These are phyloP conservation scores for Gobius niger DNA, from an alignment of 2,113 vertebrate genomes.

Conservation along the genomic window DNA sequence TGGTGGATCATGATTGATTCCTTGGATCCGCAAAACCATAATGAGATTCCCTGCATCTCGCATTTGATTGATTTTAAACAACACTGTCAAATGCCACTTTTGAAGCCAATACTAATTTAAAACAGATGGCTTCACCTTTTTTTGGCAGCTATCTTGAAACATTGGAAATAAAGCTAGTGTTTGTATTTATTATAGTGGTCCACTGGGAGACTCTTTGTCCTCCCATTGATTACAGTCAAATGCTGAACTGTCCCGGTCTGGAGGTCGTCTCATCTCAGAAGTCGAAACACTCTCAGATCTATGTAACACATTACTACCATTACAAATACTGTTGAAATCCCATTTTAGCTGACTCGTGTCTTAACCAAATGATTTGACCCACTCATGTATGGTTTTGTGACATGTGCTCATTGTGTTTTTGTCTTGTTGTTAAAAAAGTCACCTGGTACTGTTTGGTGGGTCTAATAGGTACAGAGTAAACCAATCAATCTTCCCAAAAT, in stretches of 20 bases:
- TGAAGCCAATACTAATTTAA: constrained; percentile 59
- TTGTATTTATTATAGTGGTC: constrained; percentile 59
- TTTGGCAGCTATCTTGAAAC: constrained; percentile 55
- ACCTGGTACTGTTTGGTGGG: too few species aligned
- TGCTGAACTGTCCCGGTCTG: constrained; percentile 37
- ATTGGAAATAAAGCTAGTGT: constrained; percentile 53
- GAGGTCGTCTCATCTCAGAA: constrained; percentile 42
- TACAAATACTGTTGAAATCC: background rate
- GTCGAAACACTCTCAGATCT: constrained; percentile 1
- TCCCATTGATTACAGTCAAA: constrained; percentile 57
- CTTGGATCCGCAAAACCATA: constrained; percentile 41
- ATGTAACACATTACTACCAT: background rate
- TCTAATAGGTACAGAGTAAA: too few species aligned
- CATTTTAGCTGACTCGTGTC: too few species aligned
- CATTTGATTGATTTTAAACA: constrained; percentile 65
- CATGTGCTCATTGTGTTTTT: too few species aligned
- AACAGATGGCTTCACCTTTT: constrained; percentile 54
- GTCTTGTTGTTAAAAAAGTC: too few species aligned
- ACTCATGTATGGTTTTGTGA: too few species aligned
- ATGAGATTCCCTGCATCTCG: constrained; percentile 42
- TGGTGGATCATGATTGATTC: constrained; percentile 52
- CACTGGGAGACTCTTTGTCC: constrained; percentile 50
- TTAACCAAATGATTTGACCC: too few species aligned
- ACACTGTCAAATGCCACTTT: constrained; percentile 48
- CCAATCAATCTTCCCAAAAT: too few species aligned